phyloP scores from a whole-genome alignment of 2,888 invertebrate genomes.

The Hymenopus coronatus region DNA sequence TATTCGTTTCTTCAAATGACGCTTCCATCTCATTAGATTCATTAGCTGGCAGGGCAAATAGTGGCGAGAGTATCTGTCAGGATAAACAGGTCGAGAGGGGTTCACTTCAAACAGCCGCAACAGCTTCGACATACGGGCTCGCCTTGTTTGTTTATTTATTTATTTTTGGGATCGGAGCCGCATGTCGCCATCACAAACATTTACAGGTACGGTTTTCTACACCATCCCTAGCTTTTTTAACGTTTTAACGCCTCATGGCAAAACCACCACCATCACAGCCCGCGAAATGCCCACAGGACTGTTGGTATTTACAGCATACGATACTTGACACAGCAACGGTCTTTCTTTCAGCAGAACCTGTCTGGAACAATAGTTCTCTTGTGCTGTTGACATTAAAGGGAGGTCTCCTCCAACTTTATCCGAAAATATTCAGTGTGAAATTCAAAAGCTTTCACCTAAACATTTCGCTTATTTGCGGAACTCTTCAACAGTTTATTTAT shows the following conservation, averaged over 20 bases:
- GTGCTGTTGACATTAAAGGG: no score
- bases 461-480: no score
- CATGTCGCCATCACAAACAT: neutral
- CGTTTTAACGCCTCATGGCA: neutral
- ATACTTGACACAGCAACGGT: no score
- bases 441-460: no score
- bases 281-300: neutral
- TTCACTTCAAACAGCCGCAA: conserved; percentile 5
- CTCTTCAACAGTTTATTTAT: no score
- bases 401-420: no score
- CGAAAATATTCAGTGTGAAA: no score
- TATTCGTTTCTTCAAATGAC: neutral
- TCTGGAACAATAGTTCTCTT: no score
- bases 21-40: neutral
- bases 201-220: neutral
- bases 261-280: neutral
- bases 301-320: no score
- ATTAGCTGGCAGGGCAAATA: neutral
- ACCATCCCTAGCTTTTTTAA: neutral
- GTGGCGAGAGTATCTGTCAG: neutral
- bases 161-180: neutral
- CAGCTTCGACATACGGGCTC: neutral
- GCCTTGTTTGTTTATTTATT: neutral
- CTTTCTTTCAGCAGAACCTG: no score
- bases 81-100: conserved; percentile 2